Evolutionary conservation across 2,113 vertebrate genomes (phyloP).

Genomic region (Rhagologus leucostigma): DNA sequence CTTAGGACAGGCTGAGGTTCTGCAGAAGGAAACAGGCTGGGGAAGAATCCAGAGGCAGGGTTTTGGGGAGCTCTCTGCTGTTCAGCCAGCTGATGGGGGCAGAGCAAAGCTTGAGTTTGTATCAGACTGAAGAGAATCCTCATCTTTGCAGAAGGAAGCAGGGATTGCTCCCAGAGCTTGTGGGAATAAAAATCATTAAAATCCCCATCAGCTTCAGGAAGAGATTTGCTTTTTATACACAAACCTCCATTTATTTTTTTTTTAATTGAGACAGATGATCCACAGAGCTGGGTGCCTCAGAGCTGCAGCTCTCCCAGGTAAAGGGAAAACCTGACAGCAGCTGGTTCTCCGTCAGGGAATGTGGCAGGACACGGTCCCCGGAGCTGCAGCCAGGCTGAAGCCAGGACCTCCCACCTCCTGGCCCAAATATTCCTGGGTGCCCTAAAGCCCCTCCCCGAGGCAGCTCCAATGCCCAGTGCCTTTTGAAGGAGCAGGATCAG

Average conservation of each 20-base stretch:
- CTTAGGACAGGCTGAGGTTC: not conserved
- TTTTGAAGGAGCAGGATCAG: not conserved
- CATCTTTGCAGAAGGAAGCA: not conserved
- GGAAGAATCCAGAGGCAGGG: not conserved
- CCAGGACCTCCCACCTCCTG: accelerated
- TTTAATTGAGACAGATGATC: too few relatives aligned
- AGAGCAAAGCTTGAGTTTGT: not conserved
- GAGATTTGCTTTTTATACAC: not conserved
- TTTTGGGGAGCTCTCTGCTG: not conserved
- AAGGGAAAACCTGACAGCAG: not conserved
- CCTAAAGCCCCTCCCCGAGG: accelerated
- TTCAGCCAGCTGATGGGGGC: not conserved
- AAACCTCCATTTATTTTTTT: not conserved
- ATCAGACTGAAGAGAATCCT: not conserved
- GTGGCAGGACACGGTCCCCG: not conserved
- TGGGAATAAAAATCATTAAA: not conserved
- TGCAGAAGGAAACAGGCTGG: not conserved
- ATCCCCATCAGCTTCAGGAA: not conserved
- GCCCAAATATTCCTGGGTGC: too few relatives aligned
- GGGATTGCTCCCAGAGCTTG: not conserved
- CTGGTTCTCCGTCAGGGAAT: accelerated
- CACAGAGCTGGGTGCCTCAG: not conserved
- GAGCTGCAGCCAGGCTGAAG: not conserved
- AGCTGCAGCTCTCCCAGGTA: not conserved
- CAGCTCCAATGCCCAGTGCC: accelerated